Evolutionary conservation across 30 jellyfish, hydroid and myxozoan species (phyloP), one percentile per base, ranked within the genome.

Genomic region (Hydractinia echinata): DNA sequence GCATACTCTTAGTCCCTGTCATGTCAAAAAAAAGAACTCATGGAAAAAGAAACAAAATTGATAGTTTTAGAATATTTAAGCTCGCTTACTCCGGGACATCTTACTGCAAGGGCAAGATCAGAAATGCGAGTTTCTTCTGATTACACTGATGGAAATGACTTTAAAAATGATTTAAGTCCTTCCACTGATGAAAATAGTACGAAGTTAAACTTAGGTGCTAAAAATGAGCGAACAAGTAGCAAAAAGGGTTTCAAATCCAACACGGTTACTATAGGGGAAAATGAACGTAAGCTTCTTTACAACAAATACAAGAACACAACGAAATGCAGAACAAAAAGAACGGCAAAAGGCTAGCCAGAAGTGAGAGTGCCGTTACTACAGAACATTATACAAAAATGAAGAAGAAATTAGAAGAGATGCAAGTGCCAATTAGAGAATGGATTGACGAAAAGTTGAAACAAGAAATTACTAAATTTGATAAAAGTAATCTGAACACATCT

Each of bases 21-120:
- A 85, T 68, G 9, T 4, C 87, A 10, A 73, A 61, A 15, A n/a
- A 67, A n/a, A 20, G 98, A 92, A 54, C 62, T 85, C 15, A 78
- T 92, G 94, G 67, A 82, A 62, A 83, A 92, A 48, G 98, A 87
- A 78, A 87, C 98, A 5, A 92, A 84, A 49, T 83, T 92, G 30
- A 85, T 92, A 55, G 95, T 92, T 18, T 66, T 92, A 52, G 98
- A 92, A 76, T 92, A 77, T 66, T 72, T 92, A 21, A 87, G 98
- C 80, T 87, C 87, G 39, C 94, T 92, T 5, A 84, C 95, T 39
- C 79, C 94, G 10, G 94, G 84, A 50, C 49, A 67, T 73, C 71
- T 92, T 4, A 83, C 88, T 50, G 96, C 95, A 19, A 79, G 98
- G 60, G 49, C 73, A 72, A 76, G 52, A 60, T 71, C 81, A 71